phyloP scores from a whole-genome alignment of 2,797 vertebrate species.

The Clarias platycephalus region DNA sequence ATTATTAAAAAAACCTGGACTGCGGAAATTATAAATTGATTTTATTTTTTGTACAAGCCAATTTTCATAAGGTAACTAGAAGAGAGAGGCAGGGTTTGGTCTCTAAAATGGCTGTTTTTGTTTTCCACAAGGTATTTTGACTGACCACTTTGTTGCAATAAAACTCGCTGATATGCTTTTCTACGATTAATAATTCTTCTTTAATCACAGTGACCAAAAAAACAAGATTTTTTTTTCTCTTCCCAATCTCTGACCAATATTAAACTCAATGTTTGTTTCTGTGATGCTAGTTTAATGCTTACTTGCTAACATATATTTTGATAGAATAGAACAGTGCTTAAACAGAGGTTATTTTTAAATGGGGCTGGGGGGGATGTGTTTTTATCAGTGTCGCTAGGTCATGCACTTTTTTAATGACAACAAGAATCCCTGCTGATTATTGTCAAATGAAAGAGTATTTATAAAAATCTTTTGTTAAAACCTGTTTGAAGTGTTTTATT shows the following conservation, averaged over 20 bases:
- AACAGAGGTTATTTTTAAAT: conserved; percentile 75
- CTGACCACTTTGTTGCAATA: conserved; percentile 39
- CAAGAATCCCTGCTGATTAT: conserved; percentile 76
- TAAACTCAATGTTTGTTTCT: conserved; percentile 60
- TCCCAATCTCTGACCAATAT: conserved; percentile 48
- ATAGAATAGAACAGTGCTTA: conserved; percentile 51
- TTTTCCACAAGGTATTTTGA: conserved; percentile 42
- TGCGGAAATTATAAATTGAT: neutral
- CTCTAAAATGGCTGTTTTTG: neutral
- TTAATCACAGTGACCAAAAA: conserved; percentile 49
- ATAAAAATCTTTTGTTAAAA: conserved; percentile 75
- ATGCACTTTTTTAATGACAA: conserved; percentile 66
- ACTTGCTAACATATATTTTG: conserved; percentile 68
- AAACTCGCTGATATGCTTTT: conserved; percentile 39
- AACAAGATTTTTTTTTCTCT: conserved; percentile 57
- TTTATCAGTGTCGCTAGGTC: conserved; percentile 73
- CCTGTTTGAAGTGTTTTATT: conserved; percentile 41
- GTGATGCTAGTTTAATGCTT: conserved; percentile 68
- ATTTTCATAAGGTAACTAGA: neutral
- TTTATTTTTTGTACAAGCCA: neutral
- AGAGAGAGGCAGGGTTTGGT: neutral
- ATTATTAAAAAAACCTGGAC: neutral
- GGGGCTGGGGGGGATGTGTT: conserved; percentile 50
- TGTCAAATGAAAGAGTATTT: conserved; percentile 78
- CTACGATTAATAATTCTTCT: conserved; percentile 60